phyloP scores from a whole-genome alignment of 30 jellyfish, hydroid and myxozoan genomes.

The Hydractinia echinata region DNA sequence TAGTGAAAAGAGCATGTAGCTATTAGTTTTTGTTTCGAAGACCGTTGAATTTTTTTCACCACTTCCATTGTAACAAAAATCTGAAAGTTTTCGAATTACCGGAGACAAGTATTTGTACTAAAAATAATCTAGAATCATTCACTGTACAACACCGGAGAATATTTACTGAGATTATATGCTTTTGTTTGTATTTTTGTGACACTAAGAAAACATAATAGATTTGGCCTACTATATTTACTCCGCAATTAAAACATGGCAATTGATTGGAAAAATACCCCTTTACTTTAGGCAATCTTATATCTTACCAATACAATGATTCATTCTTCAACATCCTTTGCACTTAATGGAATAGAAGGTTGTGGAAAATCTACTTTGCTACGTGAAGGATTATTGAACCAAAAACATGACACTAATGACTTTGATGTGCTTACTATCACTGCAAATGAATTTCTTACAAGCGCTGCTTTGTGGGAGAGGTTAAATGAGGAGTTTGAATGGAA shows the following conservation, averaged over 20 bases:
- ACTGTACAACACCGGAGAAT: too few relatives aligned
- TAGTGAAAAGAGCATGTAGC: too few relatives aligned
- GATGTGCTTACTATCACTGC: constrained; percentile 51
- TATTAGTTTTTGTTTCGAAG: too few relatives aligned
- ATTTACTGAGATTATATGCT: too few relatives aligned
- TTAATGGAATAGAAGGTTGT: constrained; percentile 65
- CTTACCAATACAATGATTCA: constrained; percentile 43
- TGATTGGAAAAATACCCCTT: background rate
- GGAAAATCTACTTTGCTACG: constrained; percentile 62
- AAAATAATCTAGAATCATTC: too few relatives aligned
- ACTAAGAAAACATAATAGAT: too few relatives aligned
- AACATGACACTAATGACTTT: constrained; percentile 59
- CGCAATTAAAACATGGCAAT: constrained; percentile 53
- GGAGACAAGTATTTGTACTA: too few relatives aligned
- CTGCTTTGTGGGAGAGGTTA: constrained; percentile 57
- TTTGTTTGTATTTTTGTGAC: too few relatives aligned
- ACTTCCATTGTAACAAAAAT: too few relatives aligned
- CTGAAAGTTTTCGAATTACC: too few relatives aligned
- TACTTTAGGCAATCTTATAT: constrained; percentile 41
- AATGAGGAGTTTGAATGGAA: constrained; percentile 71
- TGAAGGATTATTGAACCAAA: constrained; percentile 38
- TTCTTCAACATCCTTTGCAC: constrained; percentile 41
- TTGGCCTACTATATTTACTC: constrained; percentile 47
- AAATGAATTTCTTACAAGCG: constrained; percentile 46
- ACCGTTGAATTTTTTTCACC: too few relatives aligned